Evolutionary conservation across 2,888 invertebrate genomes (phyloP), one percentile per base, ranked within the genome.

Genomic region (Mythimna pallens): DNA sequence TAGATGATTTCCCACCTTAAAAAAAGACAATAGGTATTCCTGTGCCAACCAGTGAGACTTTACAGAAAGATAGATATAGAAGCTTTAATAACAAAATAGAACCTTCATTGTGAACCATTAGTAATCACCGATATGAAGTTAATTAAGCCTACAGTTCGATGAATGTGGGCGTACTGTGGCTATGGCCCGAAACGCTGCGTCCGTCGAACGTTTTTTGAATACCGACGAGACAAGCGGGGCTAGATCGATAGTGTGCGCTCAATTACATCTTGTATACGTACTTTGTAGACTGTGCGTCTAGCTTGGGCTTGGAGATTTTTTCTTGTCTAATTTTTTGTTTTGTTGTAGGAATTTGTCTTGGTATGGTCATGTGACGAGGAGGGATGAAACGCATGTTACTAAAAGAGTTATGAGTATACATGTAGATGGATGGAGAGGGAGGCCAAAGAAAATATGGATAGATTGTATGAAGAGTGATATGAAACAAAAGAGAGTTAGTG

Each of bases 141-240:
- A 66, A 82, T 76, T 76, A 79, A 65, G 70, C 64, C 54, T 25
- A 65, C 50, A 22, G 25, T 68, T 65, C 40, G 40, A 58, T 74
- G n/a, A 62, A 72, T 76, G 84, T 72, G 78, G 34, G 34, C 30
- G 43, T 78, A 75, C 70, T 77, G 67, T 40, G 34, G 78, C 50
- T 81, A 67, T 62, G 77, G 73, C 69, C 65, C 70, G 74, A 85
- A 77, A 70, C 63, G 72, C 79, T 75, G 70, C 75, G 76, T 72
- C 61, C 50, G 59, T 30, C 50, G 59, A 66, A 83, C 87, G 87
- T 79, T 80, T 65, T 80, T 82, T 82, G 89, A 88, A 90, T 89
- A 83, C 67, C 66, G 86, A 90, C 82, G 70, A 83, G 83, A 76
- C 79, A 70, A 72, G 79, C 8, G 50, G 64, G 70, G 58, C 70